These are phyloP conservation scores for Ips typographus DNA, from an alignment of 1,140 invertebrate species.

Conservation along the genomic window DNA sequence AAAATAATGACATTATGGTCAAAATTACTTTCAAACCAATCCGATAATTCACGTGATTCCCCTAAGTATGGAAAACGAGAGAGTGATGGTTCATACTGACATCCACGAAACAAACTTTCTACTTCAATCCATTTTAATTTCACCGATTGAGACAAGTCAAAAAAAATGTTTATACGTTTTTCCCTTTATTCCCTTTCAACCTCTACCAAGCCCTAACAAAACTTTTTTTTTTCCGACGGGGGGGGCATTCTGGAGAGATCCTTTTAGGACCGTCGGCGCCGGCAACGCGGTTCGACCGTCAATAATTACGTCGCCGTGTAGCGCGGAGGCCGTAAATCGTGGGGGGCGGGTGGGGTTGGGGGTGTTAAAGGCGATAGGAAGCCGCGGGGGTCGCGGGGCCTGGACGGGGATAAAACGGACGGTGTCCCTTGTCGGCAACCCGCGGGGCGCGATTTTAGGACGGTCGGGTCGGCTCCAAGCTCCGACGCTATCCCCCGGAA, in stretches of 20 bases:
- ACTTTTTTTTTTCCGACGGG: not conserved
- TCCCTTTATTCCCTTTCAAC: too few species aligned
- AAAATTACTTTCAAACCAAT: too few species aligned
- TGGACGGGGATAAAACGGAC: slow-evolving; percentile 15
- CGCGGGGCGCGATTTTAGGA: slow-evolving; percentile 15
- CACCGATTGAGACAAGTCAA: too few species aligned
- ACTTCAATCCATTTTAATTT: too few species aligned
- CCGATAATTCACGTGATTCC: too few species aligned
- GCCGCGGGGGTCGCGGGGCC: slow-evolving; percentile 8
- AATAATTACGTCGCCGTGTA: slow-evolving; percentile 38
- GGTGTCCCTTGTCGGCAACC: slow-evolving; percentile 22
- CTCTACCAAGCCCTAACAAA: not conserved
- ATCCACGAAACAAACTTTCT: too few species aligned
- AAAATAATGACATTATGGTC: too few species aligned
- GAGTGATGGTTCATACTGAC: too few species aligned
- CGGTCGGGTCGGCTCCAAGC: slow-evolving; percentile 15
- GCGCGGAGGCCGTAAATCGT: slow-evolving; percentile 37
- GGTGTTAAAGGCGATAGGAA: not conserved
- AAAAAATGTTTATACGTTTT: too few species aligned
- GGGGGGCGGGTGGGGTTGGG: slow-evolving; percentile 11
- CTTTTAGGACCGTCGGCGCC: slow-evolving; percentile 33
- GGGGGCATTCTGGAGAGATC: slow-evolving; percentile 13
- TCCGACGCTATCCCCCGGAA: not conserved
- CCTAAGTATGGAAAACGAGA: too few species aligned
- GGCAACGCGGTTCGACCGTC: slow-evolving; percentile 33